A percentile compares a stretch with the other conserved stretches of the same genome.
Conservation (phyloP, 2,797 vertebrate genomes). For the Protonibea diacanthus region DNA sequence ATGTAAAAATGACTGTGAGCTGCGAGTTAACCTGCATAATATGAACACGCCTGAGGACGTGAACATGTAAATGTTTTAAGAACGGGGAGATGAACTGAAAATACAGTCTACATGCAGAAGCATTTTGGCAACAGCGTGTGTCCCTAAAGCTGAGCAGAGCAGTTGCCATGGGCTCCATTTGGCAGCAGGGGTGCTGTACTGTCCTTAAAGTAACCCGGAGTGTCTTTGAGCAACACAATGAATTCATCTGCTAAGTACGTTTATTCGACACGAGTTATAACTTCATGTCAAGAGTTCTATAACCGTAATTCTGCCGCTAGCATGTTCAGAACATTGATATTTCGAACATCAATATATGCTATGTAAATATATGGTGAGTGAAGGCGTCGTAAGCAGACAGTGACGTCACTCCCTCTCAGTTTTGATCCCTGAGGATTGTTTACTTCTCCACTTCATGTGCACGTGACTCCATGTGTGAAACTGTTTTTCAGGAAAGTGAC, state of each 20-base stretch:
- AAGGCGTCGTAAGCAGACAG: no score
- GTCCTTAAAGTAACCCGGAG: constrained; percentile 30
- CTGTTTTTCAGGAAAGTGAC: no score
- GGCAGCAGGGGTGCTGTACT: constrained; percentile 22
- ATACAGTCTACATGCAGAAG: not conserved
- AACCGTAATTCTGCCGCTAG: no score
- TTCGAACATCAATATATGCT: no score
- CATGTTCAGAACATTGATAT: no score
- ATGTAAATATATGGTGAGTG: no score
- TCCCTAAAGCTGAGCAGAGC: constrained; percentile 30
- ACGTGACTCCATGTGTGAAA: no score
- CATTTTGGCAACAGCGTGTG: constrained; percentile 40
- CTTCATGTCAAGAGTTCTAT: no score
- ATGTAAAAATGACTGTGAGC: not conserved
- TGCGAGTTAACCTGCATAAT: not conserved
- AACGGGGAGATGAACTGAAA: constrained; percentile 2
- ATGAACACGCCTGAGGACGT: not conserved
- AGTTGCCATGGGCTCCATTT: constrained; percentile 7
- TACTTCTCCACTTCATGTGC: no score
- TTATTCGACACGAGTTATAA: not conserved
- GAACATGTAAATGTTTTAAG: constrained; percentile 22
- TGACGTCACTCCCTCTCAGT: no score
- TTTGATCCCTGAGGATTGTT: no score
- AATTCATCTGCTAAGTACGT: constrained; percentile 12
- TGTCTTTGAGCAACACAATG: constrained; percentile 15